Conservation (phyloP, 2,797 vertebrate species). For the Trichosurus vulpecula region DNA sequence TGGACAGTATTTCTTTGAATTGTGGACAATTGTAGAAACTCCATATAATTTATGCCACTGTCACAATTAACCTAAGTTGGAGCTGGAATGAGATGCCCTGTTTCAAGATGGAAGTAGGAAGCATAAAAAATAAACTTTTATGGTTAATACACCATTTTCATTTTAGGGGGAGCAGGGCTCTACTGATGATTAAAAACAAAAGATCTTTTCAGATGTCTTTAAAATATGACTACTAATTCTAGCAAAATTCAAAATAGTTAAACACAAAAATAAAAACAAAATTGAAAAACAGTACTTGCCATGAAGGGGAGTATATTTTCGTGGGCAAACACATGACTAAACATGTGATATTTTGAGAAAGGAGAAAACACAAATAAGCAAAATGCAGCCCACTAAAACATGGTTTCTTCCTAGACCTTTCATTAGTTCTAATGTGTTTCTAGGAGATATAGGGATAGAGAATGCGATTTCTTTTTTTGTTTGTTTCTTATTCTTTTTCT, state of each 20-base stretch:
- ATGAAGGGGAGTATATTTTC: background rate
- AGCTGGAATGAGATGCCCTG: no score
- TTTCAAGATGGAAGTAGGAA: background rate
- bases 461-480: no score
- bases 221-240: conserved; percentile 18
- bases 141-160: background rate
- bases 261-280: background rate
- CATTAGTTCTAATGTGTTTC: background rate
- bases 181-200: background rate
- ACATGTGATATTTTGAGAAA: background rate
- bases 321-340: background rate
- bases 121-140: background rate
- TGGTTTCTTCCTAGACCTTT: background rate
- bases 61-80: background rate
- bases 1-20: background rate
- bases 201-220: conserved; percentile 17
- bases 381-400: background rate
- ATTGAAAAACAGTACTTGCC: background rate
- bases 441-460: background rate
- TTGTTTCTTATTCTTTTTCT: no score
- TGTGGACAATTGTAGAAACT: background rate
- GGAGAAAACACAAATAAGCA: background rate
- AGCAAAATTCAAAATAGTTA: conserved; percentile 2
- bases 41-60: background rate
- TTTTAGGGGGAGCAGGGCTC: background rate